Percentiles rank a stretch among this genome's conserved stretches.
Evolutionary conservation across 2,888 invertebrate species (phyloP).

Genomic region (Drosophila nigricruria): DNA sequence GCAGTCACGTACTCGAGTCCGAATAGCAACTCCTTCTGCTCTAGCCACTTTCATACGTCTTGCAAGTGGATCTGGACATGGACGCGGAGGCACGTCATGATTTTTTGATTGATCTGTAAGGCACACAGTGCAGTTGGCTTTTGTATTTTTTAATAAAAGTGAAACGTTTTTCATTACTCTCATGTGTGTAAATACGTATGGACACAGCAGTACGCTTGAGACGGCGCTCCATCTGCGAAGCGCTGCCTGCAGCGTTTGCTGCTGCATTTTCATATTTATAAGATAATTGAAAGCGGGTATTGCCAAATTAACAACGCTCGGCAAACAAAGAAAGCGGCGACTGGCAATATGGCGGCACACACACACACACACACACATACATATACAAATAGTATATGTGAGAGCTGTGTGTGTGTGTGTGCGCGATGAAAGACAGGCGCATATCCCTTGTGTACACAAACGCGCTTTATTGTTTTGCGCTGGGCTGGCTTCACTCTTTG

Average conservation of each 20-base stretch:
- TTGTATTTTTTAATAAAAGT: constrained; percentile 75
- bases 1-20: constrained; percentile 42
- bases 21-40: constrained; percentile 23
- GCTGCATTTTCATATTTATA: constrained; percentile 84
- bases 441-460: constrained; percentile 83
- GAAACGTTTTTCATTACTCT: constrained; percentile 75
- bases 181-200: constrained; percentile 33
- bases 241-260: constrained; percentile 71
- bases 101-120: constrained; percentile 83
- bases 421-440: constrained; percentile 69
- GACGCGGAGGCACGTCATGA: constrained; percentile 62
- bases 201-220: constrained; percentile 21
- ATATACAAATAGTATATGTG: constrained; percentile 4
- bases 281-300: constrained; percentile 85
- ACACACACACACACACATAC: constrained; percentile 32
- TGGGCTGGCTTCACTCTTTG: constrained; percentile 65
- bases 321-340: constrained; percentile 76
- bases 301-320: constrained; percentile 84
- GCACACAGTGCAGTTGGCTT: constrained; percentile 80
- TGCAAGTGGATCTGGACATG: constrained; percentile 49
- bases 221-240: constrained; percentile 28
- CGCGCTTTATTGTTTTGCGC: constrained; percentile 83
- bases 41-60: constrained; percentile 50
- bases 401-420: constrained; percentile 28
- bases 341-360: constrained; percentile 68